These are phyloP conservation scores for Cyprinodon variegatus DNA, from an alignment of 2,113 vertebrate genomes.

Conservation along the genomic window DNA sequence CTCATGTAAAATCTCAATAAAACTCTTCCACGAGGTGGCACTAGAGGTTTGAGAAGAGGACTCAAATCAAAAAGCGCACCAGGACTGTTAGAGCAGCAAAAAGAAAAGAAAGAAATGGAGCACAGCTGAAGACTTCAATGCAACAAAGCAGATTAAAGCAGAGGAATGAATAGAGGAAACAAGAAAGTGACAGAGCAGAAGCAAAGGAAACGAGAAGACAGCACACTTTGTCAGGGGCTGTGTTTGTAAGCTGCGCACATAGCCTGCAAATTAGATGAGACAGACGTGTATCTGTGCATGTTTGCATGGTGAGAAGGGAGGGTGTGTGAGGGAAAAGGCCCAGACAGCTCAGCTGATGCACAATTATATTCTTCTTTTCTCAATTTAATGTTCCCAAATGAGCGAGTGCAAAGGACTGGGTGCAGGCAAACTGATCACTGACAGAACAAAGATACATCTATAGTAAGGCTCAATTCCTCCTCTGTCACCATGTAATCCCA, in stretches of 20 bases:
- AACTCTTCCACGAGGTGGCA: slow-evolving; percentile 44
- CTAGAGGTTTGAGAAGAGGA: slow-evolving; percentile 22
- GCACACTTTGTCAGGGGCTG: slow-evolving; percentile 28
- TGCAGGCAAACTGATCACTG: slow-evolving; percentile 28
- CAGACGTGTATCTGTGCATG: slow-evolving; percentile 9
- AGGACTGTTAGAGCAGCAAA: slow-evolving; percentile 7
- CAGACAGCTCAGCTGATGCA: background rate
- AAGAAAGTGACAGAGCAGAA: slow-evolving; percentile 26
- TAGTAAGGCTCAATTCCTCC: slow-evolving; percentile 26
- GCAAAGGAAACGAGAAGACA: slow-evolving; percentile 36
- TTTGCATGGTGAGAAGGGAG: background rate
- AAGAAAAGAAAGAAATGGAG: slow-evolving; percentile 24
- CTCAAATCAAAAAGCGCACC: background rate
- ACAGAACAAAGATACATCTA: slow-evolving; percentile 24
- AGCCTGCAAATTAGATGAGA: slow-evolving; percentile 37
- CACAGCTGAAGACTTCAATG: slow-evolving; percentile 15
- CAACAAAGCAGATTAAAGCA: slow-evolving; percentile 46
- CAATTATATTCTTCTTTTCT: slow-evolving; percentile 18
- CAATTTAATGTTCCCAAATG: slow-evolving; percentile 9
- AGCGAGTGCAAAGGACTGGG: slow-evolving; percentile 9
- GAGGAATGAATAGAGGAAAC: slow-evolving; percentile 25
- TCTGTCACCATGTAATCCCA: slow-evolving; percentile 39
- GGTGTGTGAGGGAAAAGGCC: background rate
- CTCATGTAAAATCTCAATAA: background rate
- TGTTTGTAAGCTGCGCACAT: slow-evolving; percentile 14